These are phyloP conservation scores for Leptobrachium ailaonicum DNA, from an alignment of 2,113 vertebrate species.

Conservation along the genomic window DNA sequence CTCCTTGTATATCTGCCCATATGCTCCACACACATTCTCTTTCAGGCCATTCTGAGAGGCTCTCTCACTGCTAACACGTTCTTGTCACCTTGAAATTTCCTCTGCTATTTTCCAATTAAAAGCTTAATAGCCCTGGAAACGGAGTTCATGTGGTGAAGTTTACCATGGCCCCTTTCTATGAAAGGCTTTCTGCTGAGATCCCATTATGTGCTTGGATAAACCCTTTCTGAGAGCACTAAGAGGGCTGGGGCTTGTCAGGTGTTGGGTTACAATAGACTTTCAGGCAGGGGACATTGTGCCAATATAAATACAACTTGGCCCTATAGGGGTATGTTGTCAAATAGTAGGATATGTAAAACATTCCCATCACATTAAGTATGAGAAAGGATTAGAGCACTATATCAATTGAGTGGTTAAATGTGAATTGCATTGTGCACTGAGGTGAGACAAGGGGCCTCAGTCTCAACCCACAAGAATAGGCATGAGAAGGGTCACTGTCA, in stretches of 20 bases:
- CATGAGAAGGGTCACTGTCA: not conserved
- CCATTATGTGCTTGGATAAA: conserved; percentile 99
- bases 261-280: conserved; percentile 88
- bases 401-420: conserved; percentile 65
- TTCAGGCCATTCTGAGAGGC: conserved; percentile 60
- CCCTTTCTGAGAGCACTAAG: conserved; percentile 87
- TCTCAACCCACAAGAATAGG: not conserved
- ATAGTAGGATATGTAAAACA: conserved; percentile 66
- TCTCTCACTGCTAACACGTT: conserved; percentile 76
- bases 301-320: conserved; percentile 70
- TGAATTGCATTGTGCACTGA: conserved; percentile 58
- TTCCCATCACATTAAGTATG: conserved; percentile 68
- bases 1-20: conserved; percentile 63
- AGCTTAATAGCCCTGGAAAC: conserved; percentile 98
- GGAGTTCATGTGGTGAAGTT: conserved; percentile 92
- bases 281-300: conserved; percentile 78
- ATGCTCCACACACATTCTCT: conserved; percentile 63
- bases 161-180: conserved; percentile 79
- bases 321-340: conserved; percentile 73
- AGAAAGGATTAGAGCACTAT: conserved; percentile 66
- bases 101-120: conserved; percentile 98
- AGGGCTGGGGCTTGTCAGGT: conserved; percentile 83
- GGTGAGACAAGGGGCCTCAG: conserved; percentile 53
- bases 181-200: conserved; percentile 86
- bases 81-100: conserved; percentile 95